These are phyloP conservation scores for Serrognathus titanus DNA, from an alignment of 2,888 invertebrate genomes.

Conservation along the genomic window DNA sequence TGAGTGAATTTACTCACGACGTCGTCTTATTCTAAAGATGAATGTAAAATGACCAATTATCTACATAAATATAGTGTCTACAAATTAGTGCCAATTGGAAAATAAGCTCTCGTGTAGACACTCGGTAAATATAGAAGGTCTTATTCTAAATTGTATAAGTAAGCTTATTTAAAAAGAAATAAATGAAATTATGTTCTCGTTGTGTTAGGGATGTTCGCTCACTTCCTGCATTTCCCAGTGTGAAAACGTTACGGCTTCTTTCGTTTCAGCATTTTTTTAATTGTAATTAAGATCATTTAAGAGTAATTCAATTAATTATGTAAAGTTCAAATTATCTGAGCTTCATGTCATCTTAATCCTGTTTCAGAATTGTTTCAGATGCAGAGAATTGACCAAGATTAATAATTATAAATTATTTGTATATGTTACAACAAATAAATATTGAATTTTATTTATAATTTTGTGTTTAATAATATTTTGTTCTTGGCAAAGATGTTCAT, in stretches of 20 bases:
- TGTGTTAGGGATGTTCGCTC: no score
- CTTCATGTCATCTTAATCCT: no score
- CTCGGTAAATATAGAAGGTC: constrained; percentile 18
- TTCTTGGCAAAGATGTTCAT: neutral
- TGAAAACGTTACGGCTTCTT: no score
- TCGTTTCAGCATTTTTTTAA: no score
- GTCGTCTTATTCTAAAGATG: constrained; percentile 16
- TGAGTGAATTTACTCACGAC: neutral
- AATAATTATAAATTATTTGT: no score
- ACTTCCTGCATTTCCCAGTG: no score
- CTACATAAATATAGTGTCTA: constrained; percentile 34
- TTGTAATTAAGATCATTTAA: no score
- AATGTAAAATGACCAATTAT: constrained; percentile 34
- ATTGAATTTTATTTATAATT: neutral
- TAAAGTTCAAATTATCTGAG: no score
- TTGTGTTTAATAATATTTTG: neutral
- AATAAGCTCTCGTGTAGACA: constrained; percentile 29
- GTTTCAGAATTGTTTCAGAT: no score
- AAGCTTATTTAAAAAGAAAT: constrained; percentile 23
- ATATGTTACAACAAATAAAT: no score
- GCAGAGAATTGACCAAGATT: no score
- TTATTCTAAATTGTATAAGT: constrained; percentile 24
- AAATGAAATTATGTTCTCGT: constrained; percentile 6
- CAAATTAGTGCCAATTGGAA: constrained; percentile 41
- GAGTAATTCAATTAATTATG: no score